Evolutionary conservation across 23 tunicate species (phyloP).

Genomic region (Phallusia fumigata): DNA sequence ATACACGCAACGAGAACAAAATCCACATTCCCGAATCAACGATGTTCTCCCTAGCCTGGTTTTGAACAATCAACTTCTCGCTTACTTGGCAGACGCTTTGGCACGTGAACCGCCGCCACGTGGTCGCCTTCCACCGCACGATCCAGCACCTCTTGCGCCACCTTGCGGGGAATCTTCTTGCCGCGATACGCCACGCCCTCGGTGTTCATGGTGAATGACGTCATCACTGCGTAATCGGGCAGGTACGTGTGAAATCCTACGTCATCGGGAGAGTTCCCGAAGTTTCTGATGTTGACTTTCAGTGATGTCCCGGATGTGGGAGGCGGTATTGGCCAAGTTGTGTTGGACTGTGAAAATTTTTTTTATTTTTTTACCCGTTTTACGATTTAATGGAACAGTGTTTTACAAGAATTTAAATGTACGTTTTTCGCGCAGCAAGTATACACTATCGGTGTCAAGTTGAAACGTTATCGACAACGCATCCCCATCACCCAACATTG

Average conservation of each 20-base stretch:
- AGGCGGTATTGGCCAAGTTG: neutral
- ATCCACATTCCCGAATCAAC: too few species aligned
- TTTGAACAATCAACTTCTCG: neutral
- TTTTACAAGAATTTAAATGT: too few species aligned
- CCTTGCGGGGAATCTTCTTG: neutral
- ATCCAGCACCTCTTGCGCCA: neutral
- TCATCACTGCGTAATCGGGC: slow-evolving; percentile 28
- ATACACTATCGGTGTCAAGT: too few species aligned
- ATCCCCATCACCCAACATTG: too few species aligned
- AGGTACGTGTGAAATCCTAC: slow-evolving; percentile 32
- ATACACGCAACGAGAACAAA: too few species aligned
- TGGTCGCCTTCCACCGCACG: neutral
- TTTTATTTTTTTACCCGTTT: too few species aligned
- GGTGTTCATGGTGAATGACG: slow-evolving; percentile 23
- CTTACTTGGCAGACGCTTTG: neutral
- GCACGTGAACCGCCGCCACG: neutral
- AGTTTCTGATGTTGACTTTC: neutral
- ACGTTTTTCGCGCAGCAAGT: too few species aligned
- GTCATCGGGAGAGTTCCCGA: slow-evolving; percentile 14
- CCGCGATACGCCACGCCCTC: slow-evolving; percentile 15
- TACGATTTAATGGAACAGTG: too few species aligned
- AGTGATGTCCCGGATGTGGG: neutral
- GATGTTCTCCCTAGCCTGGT: too few species aligned
- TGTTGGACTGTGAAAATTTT: neutral
- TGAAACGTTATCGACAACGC: too few species aligned